phyloP scores from a whole-genome alignment of 2,113 vertebrate genomes.

The Trachemys scripta region DNA sequence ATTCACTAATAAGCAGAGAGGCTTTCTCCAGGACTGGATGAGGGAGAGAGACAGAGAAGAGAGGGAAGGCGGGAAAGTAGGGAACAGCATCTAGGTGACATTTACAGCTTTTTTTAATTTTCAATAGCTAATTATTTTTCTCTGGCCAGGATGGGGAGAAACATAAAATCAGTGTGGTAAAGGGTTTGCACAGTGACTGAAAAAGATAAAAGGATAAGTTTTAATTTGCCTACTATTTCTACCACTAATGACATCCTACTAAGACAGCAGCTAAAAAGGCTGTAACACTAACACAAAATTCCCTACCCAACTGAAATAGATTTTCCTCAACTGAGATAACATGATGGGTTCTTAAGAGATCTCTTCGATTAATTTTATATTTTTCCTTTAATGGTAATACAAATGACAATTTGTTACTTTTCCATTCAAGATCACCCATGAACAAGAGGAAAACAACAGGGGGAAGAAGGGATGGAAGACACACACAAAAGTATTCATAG shows the following conservation, averaged over 20 bases:
- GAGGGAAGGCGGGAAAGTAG: neutral
- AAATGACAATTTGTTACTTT: constrained; percentile 29
- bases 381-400: constrained; percentile 35
- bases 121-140: constrained; percentile 26
- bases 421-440: constrained; percentile 45
- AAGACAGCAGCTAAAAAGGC: neutral
- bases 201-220: constrained; percentile 1
- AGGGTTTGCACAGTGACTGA: neutral
- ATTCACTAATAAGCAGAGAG: constrained; percentile 32
- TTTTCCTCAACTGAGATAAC: constrained; percentile 32
- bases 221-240: constrained; percentile 32
- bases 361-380: constrained; percentile 36
- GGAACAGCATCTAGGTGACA: constrained; percentile 23
- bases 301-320: constrained; percentile 8
- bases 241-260: neutral
- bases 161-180: neutral
- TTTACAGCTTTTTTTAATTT: neutral
- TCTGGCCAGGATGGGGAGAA: neutral
- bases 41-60: neutral
- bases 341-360: neutral
- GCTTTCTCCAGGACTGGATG: neutral
- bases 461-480: constrained; percentile 31
- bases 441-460: constrained; percentile 2
- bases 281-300: neutral
- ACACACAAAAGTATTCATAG: constrained; percentile 37